These are phyloP conservation scores for Peromyscus attwateri DNA, from an alignment of 2,797 vertebrate species.

Conservation along the genomic window DNA sequence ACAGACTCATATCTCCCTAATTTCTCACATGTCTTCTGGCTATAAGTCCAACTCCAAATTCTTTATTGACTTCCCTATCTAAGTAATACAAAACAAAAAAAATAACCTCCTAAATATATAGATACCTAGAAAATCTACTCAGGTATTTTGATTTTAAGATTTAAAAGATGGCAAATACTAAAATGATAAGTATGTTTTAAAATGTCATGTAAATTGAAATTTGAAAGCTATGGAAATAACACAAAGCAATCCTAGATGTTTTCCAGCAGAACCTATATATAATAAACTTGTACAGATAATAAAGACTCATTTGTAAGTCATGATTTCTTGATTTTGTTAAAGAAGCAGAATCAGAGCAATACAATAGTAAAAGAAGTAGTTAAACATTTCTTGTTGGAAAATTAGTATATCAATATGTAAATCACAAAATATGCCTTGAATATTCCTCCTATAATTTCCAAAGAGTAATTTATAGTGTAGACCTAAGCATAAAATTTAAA, in stretches of 20 bases:
- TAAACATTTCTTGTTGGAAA: not conserved
- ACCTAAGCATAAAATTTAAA: not conserved
- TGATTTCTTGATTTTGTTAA: not conserved
- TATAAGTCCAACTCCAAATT: not conserved
- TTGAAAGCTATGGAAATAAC: not conserved
- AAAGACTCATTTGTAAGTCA: not conserved
- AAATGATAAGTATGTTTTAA: not conserved
- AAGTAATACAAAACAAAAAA: not conserved
- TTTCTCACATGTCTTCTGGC: not conserved
- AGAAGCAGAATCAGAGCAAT: not conserved
- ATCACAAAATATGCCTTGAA: not conserved
- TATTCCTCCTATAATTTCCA: not conserved
- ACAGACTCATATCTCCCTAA: not conserved
- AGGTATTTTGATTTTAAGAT: not conserved
- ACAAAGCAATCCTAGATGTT: not conserved
- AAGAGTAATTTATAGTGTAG: not conserved
- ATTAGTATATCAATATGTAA: not conserved
- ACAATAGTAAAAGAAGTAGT: not conserved
- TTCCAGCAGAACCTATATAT: not conserved
- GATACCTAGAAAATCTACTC: not conserved
- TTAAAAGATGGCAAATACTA: not conserved
- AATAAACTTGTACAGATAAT: not conserved
- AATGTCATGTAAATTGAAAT: not conserved
- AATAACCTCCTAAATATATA: not conserved
- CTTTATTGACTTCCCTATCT: not conserved